A percentile compares a stretch with the other conserved stretches of the same genome.
Conservation (phyloP, 1,140 invertebrate genomes). For the Drosophila truncata region DNA sequence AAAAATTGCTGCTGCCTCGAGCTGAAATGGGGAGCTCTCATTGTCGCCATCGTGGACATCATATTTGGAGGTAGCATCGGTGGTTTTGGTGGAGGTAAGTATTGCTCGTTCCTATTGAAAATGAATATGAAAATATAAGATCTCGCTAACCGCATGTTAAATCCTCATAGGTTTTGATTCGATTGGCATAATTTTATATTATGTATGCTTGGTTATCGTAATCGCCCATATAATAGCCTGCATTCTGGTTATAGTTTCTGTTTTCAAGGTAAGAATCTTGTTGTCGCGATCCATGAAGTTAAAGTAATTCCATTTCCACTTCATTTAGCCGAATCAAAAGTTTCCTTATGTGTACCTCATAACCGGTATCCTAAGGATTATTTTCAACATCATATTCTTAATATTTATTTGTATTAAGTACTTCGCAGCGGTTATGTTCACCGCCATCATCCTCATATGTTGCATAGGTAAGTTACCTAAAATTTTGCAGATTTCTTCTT, state of each 20-base stretch:
- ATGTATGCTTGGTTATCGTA: not conserved
- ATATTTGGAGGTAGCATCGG: not conserved
- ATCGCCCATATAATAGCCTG: not conserved
- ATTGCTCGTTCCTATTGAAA: not conserved
- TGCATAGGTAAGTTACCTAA: not conserved
- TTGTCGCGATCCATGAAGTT: not conserved
- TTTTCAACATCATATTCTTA: not conserved
- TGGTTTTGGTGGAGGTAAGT: not conserved
- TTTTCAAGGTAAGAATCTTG: not conserved
- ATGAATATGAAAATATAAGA: not conserved
- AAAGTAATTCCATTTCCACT: not conserved
- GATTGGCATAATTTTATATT: rapidly evolving
- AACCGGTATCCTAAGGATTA: not conserved
- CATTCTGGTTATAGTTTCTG: not conserved
- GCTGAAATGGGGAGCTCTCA: slow-evolving; percentile 38
- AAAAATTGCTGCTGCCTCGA: slow-evolving; percentile 10
- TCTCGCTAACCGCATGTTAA: not conserved
- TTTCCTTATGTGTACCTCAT: not conserved
- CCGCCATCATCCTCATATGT: not conserved
- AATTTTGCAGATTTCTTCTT: not conserved
- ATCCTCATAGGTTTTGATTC: not conserved
- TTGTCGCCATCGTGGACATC: slow-evolving; percentile 15
- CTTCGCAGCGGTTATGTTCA: not conserved
- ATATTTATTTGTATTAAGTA: not conserved
- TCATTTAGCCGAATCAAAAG: not conserved